Conservation (phyloP, 2,888 invertebrate species). For the Urechis unicinctus region DNA sequence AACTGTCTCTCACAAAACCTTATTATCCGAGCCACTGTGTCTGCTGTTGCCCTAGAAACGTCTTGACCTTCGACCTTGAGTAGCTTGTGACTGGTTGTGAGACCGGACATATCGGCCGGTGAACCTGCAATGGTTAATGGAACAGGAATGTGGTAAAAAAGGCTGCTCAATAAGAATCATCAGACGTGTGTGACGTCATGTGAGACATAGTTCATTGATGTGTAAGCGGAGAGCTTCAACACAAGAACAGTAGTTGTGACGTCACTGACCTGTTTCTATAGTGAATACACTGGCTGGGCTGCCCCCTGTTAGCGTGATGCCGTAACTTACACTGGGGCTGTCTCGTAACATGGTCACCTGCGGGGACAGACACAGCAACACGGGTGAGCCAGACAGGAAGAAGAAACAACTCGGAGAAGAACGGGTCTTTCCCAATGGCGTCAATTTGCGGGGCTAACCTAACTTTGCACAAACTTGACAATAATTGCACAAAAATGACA, state of each 20-base stretch:
- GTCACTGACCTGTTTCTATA: not conserved
- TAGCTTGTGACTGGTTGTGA: not conserved
- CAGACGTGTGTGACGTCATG: no score
- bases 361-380: no score
- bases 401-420: no score
- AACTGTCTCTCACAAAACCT: not conserved
- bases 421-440: no score
- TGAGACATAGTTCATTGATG: not conserved
- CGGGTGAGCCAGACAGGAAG: no score
- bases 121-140: not conserved
- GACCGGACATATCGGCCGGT: not conserved
- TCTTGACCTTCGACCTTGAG: not conserved
- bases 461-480: no score
- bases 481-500: no score
- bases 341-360: not conserved
- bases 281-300: not conserved
- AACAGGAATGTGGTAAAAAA: no score
- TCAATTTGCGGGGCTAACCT: no score
- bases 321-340: not conserved
- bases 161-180: no score
- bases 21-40: slow-evolving; percentile 2
- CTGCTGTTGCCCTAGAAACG: slow-evolving; percentile 2
- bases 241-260: no score
- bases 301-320: not conserved
- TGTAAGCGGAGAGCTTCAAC: not conserved